phyloP scores from a whole-genome alignment of 2,888 invertebrate genomes.

The Oxytorus armatus region DNA sequence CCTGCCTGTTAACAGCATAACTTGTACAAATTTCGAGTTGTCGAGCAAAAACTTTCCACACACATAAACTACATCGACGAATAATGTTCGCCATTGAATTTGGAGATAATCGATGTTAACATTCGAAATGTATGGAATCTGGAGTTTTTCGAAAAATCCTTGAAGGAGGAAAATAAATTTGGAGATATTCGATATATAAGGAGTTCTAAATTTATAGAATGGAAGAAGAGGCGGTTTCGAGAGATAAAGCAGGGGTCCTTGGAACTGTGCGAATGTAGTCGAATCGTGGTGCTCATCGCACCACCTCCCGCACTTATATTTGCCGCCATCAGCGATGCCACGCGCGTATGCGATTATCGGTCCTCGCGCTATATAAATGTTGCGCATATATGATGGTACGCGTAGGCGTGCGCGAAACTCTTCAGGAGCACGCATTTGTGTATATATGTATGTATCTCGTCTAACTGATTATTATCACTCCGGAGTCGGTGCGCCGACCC shows the following conservation, averaged over 20 bases:
- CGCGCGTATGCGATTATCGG: constrained; percentile 78
- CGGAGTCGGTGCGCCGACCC: constrained; percentile 66
- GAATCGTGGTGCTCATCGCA: constrained; percentile 6
- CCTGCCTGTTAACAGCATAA: too few relatives aligned
- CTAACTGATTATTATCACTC: constrained; percentile 69
- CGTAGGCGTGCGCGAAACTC: constrained; percentile 50
- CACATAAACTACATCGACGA: too few relatives aligned
- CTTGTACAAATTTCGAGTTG: too few relatives aligned
- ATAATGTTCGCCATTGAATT: too few relatives aligned
- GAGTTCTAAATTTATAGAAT: too few relatives aligned
- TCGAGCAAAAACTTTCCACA: too few relatives aligned
- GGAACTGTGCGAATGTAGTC: constrained; percentile 21
- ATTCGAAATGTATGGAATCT: too few relatives aligned
- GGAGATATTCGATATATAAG: too few relatives aligned
- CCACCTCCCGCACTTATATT: constrained; percentile 28
- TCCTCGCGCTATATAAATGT: constrained; percentile 74
- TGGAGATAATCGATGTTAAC: too few relatives aligned
- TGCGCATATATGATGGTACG: constrained; percentile 68
- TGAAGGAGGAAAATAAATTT: too few relatives aligned
- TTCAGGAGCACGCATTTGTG: constrained; percentile 72
- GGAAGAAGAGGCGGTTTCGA: not conserved
- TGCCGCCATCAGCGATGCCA: constrained; percentile 79
- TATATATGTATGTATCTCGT: constrained; percentile 62
- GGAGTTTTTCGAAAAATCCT: too few relatives aligned
- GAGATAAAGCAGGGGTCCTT: too few relatives aligned